A percentile compares a stretch with the other conserved stretches of the same genome.
These are phyloP conservation scores for Platyscapa corneri DNA, from an alignment of 1,140 invertebrate species.

Conservation along the genomic window DNA sequence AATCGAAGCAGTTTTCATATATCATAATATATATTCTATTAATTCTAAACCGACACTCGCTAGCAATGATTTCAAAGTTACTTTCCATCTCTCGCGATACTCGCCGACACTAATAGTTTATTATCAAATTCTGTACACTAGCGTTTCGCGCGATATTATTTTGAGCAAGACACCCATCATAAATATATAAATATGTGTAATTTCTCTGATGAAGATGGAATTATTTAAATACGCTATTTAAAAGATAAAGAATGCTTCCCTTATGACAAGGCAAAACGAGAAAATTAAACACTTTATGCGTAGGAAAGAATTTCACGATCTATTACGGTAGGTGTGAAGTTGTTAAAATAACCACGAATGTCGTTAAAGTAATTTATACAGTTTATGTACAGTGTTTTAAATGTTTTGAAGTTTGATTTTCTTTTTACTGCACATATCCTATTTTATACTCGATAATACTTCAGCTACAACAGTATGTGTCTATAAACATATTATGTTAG, in stretches of 20 bases:
- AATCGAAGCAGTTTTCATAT: too few relatives aligned
- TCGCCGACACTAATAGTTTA: too few relatives aligned
- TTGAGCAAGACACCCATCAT: too few relatives aligned
- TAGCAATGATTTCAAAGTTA: neutral
- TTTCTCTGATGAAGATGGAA: constrained; percentile 9
- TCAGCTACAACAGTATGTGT: constrained; percentile 43
- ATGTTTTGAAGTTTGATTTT: constrained; percentile 49
- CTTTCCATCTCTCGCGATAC: neutral
- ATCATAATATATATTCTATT: too few relatives aligned
- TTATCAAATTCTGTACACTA: too few relatives aligned
- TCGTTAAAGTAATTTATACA: constrained; percentile 51
- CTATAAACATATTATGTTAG: constrained; percentile 47
- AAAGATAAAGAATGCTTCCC: constrained; percentile 36
- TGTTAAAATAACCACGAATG: constrained; percentile 52
- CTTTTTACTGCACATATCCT: constrained; percentile 50
- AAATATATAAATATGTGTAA: neutral
- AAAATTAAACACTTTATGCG: constrained; percentile 47
- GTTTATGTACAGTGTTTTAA: constrained; percentile 48
- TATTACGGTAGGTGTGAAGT: constrained; percentile 49
- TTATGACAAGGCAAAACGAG: constrained; percentile 39
- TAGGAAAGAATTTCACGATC: constrained; percentile 50
- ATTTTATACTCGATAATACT: constrained; percentile 52
- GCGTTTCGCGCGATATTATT: too few relatives aligned
- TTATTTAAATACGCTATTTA: neutral
- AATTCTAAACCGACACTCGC: too few relatives aligned